Percentiles rank a stretch among this genome's conserved stretches.
These are phyloP conservation scores for Popillia japonica DNA, from an alignment of 1,140 invertebrate species.

Conservation along the genomic window DNA sequence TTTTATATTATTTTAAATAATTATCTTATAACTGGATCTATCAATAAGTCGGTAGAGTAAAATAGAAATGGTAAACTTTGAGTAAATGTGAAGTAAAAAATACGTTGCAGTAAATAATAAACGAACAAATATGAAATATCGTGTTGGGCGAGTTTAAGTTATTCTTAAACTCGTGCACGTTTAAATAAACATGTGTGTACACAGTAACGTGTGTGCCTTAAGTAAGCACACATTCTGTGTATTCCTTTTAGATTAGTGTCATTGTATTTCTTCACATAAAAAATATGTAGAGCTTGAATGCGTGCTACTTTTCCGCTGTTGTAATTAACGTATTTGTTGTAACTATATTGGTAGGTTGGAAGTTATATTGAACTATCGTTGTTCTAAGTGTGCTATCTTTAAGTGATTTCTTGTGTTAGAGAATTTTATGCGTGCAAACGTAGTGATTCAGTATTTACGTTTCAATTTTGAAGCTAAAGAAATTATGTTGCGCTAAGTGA, in stretches of 20 bases:
- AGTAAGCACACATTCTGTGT: not conserved
- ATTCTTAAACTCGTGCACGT: not conserved
- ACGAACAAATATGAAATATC: not conserved
- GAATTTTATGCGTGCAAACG: too few relatives aligned
- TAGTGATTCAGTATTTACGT: too few relatives aligned
- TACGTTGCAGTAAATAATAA: not conserved
- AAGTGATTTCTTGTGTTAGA: too few relatives aligned
- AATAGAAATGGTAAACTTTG: not conserved
- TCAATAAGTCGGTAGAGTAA: not conserved
- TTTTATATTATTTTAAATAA: not conserved
- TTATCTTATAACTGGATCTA: not conserved
- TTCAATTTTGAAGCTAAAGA: too few relatives aligned
- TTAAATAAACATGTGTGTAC: not conserved
- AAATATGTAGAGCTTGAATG: not conserved
- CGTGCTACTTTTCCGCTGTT: not conserved
- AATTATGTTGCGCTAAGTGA: too few relatives aligned
- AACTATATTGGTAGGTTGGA: too few relatives aligned
- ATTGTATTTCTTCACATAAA: not conserved
- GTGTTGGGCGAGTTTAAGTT: not conserved
- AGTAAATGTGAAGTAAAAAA: not conserved
- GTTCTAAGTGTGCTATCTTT: too few relatives aligned
- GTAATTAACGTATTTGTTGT: too few relatives aligned
- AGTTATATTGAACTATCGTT: too few relatives aligned
- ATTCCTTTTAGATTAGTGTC: constrained; percentile 4
- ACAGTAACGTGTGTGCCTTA: not conserved